Conservation (phyloP, 2,113 vertebrate species). For the Amphiprion ocellaris region DNA sequence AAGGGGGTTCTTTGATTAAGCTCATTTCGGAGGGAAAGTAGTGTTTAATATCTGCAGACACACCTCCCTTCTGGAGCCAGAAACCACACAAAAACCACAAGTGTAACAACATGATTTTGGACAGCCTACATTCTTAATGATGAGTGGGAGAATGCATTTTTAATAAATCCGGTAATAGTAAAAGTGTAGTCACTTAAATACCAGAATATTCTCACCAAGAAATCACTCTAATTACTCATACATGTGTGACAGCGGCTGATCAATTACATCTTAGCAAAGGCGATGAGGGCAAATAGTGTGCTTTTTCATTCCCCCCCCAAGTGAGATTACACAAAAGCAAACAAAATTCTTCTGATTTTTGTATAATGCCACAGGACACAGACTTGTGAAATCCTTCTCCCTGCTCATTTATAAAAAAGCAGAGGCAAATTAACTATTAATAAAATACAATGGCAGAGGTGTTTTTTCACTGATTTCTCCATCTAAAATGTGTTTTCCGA, state of each 20-base stretch:
- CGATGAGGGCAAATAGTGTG: background rate
- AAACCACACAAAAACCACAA: conserved; percentile 20
- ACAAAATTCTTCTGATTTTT: background rate
- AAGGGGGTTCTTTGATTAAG: background rate
- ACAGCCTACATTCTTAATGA: conserved; percentile 42
- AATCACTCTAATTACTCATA: conserved; percentile 43
- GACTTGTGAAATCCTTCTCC: conserved; percentile 5
- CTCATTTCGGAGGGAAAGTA: background rate
- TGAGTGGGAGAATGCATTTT: conserved; percentile 51
- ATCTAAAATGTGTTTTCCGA: conserved; percentile 9
- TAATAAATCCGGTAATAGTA: conserved; percentile 56
- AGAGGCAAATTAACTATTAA: conserved; percentile 39
- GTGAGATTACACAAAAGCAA: background rate
- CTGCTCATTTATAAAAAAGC: conserved; percentile 34
- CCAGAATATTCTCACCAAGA: background rate
- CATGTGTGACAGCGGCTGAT: conserved; percentile 38
- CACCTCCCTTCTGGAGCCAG: background rate
- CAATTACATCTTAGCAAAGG: background rate
- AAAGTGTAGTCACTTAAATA: conserved; percentile 30
- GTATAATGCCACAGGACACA: conserved; percentile 10
- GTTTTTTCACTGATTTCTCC: conserved; percentile 10
- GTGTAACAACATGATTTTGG: conserved; percentile 41
- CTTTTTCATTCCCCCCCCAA: background rate
- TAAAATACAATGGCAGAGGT: background rate
- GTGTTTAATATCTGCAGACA: background rate